phyloP scores from a whole-genome alignment of 2,113 vertebrate species.

The Xiphias gladius region DNA sequence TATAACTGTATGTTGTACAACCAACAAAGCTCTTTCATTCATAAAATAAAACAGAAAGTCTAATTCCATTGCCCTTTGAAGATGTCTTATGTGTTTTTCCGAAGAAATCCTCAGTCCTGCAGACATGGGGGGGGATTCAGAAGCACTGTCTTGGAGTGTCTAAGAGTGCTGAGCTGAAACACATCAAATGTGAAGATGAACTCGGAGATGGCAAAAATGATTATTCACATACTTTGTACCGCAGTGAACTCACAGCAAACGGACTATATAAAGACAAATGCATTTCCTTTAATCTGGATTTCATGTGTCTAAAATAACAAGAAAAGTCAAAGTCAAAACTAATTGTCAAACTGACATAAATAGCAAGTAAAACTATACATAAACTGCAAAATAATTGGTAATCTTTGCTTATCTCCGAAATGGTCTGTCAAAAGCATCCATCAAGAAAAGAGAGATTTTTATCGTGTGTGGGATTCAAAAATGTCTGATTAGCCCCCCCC shows the following conservation, averaged over 20 bases:
- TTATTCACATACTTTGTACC: neutral
- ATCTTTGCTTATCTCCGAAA: neutral
- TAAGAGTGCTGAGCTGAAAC: slow-evolving; percentile 10
- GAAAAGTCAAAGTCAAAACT: neutral
- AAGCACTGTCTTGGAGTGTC: neutral
- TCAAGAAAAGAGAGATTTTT: neutral
- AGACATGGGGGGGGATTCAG: slow-evolving; percentile 26
- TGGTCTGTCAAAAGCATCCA: neutral
- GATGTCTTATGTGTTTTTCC: slow-evolving; percentile 28
- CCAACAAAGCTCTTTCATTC: slow-evolving; percentile 65
- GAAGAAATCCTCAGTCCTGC: slow-evolving; percentile 39
- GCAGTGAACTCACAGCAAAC: neutral
- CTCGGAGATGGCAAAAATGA: neutral
- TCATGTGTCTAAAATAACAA: slow-evolving; percentile 10
- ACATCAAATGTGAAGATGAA: neutral
- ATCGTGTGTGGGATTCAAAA: neutral
- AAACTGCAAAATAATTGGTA: neutral
- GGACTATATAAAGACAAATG: slow-evolving; percentile 1
- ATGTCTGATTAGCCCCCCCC: too few relatives aligned
- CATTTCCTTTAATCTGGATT: neutral
- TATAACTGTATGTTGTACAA: slow-evolving; percentile 65
- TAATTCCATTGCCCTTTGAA: slow-evolving; percentile 55
- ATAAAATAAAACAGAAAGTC: slow-evolving; percentile 45
- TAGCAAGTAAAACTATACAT: neutral
- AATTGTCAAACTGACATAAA: neutral